Evolutionary conservation across 30 jellyfish, hydroid and myxozoan genomes (phyloP).

Genomic region (Nemopilema nomurai): DNA sequence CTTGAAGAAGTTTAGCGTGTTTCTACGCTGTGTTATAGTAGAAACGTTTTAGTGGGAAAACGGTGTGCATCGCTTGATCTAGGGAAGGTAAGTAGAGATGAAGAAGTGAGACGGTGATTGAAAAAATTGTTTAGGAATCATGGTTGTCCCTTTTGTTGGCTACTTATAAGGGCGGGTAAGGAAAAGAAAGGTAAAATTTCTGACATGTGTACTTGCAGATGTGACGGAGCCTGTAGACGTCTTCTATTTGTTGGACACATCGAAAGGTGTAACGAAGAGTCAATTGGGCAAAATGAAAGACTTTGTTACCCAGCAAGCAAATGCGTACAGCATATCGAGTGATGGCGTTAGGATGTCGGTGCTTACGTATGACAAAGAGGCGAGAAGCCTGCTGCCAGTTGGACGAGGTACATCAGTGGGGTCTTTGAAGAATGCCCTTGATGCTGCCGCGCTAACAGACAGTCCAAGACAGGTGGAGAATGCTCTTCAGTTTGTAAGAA

Average conservation of each 20-base stretch:
- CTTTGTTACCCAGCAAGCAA: neutral
- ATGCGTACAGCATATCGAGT: slow-evolving; percentile 7
- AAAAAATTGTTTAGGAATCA: neutral
- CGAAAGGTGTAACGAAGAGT: slow-evolving; percentile 29
- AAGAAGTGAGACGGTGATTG: neutral
- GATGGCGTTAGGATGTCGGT: slow-evolving; percentile 10
- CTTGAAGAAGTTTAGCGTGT: neutral
- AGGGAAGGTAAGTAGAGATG: no score
- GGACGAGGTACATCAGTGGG: neutral
- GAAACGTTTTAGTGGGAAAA: no score
- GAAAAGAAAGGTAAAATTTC: neutral
- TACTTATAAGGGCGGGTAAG: no score
- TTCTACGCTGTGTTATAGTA: neutral
- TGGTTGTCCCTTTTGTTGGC: no score
- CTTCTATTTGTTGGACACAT: slow-evolving; percentile 38
- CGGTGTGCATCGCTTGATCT: no score
- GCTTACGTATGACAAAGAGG: neutral
- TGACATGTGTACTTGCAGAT: slow-evolving; percentile 10
- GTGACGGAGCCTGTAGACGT: slow-evolving; percentile 30
- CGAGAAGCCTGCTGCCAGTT: neutral
- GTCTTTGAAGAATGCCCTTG: neutral
- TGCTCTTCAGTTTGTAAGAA: slow-evolving; percentile 27
- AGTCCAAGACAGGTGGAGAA: slow-evolving; percentile 57
- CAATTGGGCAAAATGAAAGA: slow-evolving; percentile 15
- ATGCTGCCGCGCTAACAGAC: slow-evolving; percentile 12